Percentiles rank a stretch among this genome's conserved stretches.
Conservation (phyloP, 2,888 invertebrate species). For the Drosophila neutralis region DNA sequence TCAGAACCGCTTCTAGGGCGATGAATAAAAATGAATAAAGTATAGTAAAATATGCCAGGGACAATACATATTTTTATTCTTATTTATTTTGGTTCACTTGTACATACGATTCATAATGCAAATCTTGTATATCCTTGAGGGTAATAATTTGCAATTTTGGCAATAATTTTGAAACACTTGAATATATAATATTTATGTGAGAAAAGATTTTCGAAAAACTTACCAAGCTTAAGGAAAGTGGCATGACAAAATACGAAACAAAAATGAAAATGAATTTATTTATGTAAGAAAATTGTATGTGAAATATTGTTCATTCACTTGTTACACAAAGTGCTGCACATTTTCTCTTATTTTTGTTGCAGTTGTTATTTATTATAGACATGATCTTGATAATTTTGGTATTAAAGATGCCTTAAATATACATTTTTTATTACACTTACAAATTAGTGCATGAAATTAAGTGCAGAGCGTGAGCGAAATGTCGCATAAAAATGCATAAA, state of each 20-base stretch:
- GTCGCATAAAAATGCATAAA: constrained; percentile 35
- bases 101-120: neutral
- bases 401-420: constrained; percentile 3
- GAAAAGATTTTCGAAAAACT: constrained; percentile 14
- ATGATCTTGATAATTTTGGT: constrained; percentile 21
- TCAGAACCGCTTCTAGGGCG: neutral
- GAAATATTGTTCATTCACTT: constrained; percentile 31
- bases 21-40: neutral
- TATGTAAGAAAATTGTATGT: constrained; percentile 6
- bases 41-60: neutral
- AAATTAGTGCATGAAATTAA: constrained; percentile 32
- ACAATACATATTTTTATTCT: neutral
- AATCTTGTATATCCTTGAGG: neutral
- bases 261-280: neutral
- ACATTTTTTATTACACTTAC: constrained; percentile 43
- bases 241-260: neutral
- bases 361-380: constrained; percentile 19
- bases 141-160: neutral
- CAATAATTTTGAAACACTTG: neutral
- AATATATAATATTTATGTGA: neutral
- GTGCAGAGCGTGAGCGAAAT: constrained; percentile 17
- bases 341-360: neutral
- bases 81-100: neutral
- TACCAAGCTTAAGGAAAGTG: constrained; percentile 13
- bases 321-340: constrained; percentile 26